Percentiles rank a stretch among this genome's conserved stretches.
phyloP scores from a whole-genome alignment of 2,888 invertebrate genomes.

The Isotomurus palustris region DNA sequence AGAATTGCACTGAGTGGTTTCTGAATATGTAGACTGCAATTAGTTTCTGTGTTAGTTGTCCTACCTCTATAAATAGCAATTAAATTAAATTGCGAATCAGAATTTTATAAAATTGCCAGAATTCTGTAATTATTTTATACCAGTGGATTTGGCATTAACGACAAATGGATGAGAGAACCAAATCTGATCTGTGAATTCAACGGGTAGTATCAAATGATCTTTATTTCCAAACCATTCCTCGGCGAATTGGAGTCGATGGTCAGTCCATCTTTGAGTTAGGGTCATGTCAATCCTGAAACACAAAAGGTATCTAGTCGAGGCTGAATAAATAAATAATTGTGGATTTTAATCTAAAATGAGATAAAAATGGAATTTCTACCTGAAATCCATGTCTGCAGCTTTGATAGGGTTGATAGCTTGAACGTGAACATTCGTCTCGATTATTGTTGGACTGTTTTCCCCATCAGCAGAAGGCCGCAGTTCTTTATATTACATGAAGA shows the following conservation, averaged over 20 bases:
- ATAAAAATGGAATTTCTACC: constrained; percentile 54
- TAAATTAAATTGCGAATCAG: background rate
- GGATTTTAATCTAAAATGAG: background rate
- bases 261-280: constrained; percentile 74
- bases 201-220: constrained; percentile 71
- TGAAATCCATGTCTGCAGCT: constrained; percentile 84
- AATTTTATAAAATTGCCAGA: background rate
- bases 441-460: constrained; percentile 67
- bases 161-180: constrained; percentile 85
- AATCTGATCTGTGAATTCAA: constrained; percentile 74
- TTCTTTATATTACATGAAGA: no score
- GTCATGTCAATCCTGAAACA: constrained; percentile 73
- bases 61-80: constrained; percentile 9
- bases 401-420: constrained; percentile 86
- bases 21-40: constrained; percentile 21
- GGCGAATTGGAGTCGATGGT: constrained; percentile 67
- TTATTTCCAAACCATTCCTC: constrained; percentile 74
- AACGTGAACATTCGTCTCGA: constrained; percentile 75
- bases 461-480: background rate
- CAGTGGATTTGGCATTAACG: constrained; percentile 77
- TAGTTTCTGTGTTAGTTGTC: constrained; percentile 22
- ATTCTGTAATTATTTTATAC: constrained; percentile 54
- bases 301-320: constrained; percentile 7
- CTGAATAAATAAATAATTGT: background rate
- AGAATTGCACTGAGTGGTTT: constrained; percentile 20